Percentiles rank a stretch among this genome's conserved stretches.
phyloP scores from a whole-genome alignment of 1,140 invertebrate species.

The Formica exsecta region DNA sequence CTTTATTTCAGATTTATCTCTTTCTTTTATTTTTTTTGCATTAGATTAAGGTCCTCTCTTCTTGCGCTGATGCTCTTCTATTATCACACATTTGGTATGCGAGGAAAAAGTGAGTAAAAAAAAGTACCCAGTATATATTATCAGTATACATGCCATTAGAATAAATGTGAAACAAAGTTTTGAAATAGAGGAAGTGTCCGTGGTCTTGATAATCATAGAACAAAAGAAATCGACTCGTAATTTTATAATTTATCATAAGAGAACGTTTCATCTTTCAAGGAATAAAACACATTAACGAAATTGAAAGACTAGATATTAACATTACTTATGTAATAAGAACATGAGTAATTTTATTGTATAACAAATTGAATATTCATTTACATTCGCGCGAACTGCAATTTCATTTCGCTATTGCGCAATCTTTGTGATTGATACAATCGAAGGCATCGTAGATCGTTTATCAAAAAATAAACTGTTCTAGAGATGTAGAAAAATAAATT shows the following conservation, averaged over 20 bases:
- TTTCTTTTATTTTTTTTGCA: too few relatives aligned
- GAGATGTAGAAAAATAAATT: constrained; percentile 54
- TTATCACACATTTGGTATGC: too few relatives aligned
- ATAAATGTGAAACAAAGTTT: too few relatives aligned
- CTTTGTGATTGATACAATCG: neutral
- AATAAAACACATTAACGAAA: neutral
- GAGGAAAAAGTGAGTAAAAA: too few relatives aligned
- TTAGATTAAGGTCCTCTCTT: too few relatives aligned
- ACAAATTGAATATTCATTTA: constrained; percentile 9
- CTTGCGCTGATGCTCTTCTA: too few relatives aligned
- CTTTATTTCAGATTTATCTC: too few relatives aligned
- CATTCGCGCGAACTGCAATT: neutral
- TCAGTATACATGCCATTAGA: too few relatives aligned
- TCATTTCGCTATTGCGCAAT: neutral
- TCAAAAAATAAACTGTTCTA: constrained; percentile 13
- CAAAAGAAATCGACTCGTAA: neutral
- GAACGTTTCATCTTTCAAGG: neutral
- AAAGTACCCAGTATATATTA: too few relatives aligned
- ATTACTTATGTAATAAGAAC: neutral
- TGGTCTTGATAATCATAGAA: too few relatives aligned
- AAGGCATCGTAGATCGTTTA: neutral
- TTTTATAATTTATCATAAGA: neutral
- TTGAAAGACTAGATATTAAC: neutral
- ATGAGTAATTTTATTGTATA: neutral
- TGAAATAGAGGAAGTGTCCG: too few relatives aligned